Percentiles rank a stretch among this genome's conserved stretches.
Conservation (phyloP, 2,113 vertebrate species). For the Myocastor coypus region DNA sequence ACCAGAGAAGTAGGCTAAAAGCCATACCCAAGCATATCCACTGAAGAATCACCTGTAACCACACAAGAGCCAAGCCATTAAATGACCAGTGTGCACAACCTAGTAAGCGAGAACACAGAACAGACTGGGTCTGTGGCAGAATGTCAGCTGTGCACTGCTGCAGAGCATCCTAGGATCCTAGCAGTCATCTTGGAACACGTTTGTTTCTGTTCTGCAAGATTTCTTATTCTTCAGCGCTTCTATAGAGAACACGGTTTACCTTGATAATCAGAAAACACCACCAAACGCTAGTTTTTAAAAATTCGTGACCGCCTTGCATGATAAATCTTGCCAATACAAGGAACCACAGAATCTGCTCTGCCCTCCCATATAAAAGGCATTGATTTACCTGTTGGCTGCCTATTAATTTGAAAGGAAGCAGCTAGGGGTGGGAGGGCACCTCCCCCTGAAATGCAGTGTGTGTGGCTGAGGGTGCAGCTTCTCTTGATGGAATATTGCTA, state of each 20-base stretch:
- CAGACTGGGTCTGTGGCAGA: fast-evolving
- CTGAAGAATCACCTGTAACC: not conserved
- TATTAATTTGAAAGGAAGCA: not conserved
- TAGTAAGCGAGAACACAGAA: not conserved
- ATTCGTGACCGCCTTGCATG: not conserved
- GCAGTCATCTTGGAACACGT: not conserved
- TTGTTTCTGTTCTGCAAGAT: not conserved
- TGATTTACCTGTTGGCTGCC: constrained; percentile 69
- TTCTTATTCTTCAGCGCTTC: constrained; percentile 33
- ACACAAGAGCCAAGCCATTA: not conserved
- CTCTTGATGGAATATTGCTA: constrained; percentile 73
- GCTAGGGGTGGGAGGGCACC: no score
- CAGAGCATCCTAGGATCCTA: not conserved
- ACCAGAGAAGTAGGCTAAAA: not conserved
- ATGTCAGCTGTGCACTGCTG: not conserved
- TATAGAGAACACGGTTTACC: not conserved
- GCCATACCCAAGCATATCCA: not conserved
- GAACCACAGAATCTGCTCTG: constrained; percentile 16
- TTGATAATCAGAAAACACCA: constrained; percentile 19
- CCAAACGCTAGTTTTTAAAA: not conserved
- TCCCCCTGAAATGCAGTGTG: not conserved
- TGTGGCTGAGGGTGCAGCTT: constrained; percentile 67
- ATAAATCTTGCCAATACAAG: constrained; percentile 33
- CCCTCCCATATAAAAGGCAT: constrained; percentile 28
- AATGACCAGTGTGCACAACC: not conserved